Conservation (phyloP, 2,888 invertebrate species). For the Exocentrus adspersus region DNA sequence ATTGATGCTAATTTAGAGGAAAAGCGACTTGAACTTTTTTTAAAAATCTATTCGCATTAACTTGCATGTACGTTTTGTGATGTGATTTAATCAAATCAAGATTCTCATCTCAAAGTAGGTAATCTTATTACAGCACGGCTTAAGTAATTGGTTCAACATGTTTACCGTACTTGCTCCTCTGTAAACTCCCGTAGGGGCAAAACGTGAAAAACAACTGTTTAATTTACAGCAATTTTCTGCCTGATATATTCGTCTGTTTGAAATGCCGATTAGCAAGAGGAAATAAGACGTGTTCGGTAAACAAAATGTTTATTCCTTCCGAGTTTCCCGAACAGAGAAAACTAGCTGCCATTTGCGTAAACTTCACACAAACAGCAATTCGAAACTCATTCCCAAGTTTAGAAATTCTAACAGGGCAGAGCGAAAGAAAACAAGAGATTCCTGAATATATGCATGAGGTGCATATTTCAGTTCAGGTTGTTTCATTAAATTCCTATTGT, state of each 20-base stretch:
- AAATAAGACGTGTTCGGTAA: too few species aligned
- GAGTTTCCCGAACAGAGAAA: neutral
- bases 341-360: too few species aligned
- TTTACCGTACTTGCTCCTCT: too few species aligned
- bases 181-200: neutral
- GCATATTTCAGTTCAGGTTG: neutral
- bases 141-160: conserved; percentile 14
- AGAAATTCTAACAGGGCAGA: neutral
- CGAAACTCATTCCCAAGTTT: conserved; percentile 3
- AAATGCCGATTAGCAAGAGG: too few species aligned
- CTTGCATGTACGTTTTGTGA: too few species aligned
- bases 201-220: too few species aligned
- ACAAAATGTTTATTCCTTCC: too few species aligned
- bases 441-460: neutral
- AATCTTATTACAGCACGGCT: conserved; percentile 27
- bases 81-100: conserved; percentile 17
- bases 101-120: conserved; percentile 12
- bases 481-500: conserved; percentile 15
- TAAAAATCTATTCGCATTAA: too few species aligned
- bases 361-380: neutral
- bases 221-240: too few species aligned
- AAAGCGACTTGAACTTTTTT: too few species aligned
- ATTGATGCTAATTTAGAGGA: too few species aligned
- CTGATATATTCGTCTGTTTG: too few species aligned
- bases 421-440: neutral